These are phyloP conservation scores for Gymnopithys bicolor DNA, from an alignment of 2,797 vertebrate genomes.

Conservation along the genomic window DNA sequence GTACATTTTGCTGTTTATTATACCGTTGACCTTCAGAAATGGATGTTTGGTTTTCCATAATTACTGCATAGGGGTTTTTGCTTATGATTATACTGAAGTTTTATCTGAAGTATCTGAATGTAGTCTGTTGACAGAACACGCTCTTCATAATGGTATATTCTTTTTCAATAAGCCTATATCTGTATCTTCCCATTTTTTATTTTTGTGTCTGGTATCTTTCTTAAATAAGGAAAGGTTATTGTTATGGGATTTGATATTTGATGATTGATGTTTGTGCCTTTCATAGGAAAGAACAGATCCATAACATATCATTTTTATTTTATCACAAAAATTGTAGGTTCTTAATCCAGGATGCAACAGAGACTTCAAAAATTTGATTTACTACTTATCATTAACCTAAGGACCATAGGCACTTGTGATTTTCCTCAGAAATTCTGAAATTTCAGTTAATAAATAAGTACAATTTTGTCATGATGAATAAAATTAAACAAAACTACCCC, in stretches of 20 bases:
- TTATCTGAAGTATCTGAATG: background rate
- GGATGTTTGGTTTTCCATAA: background rate
- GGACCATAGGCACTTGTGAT: background rate
- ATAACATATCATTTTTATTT: background rate
- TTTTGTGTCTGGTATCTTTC: background rate
- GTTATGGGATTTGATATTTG: background rate
- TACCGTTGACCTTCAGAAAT: background rate
- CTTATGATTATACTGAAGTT: background rate
- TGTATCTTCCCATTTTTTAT: background rate
- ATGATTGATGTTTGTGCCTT: background rate
- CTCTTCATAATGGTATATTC: background rate
- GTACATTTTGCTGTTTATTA: background rate
- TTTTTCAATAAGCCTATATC: background rate
- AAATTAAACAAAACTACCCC: background rate
- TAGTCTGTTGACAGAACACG: background rate
- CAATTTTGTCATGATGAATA: background rate
- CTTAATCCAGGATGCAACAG: background rate
- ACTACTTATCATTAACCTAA: background rate
- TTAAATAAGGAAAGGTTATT: background rate
- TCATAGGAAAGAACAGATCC: background rate
- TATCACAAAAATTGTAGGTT: background rate
- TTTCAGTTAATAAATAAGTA: background rate
- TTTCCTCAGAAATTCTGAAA: background rate
- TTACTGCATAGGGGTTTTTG: background rate
- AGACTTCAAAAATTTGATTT: background rate